phyloP scores from a whole-genome alignment of 2,113 vertebrate genomes.

The Silurus glanis region DNA sequence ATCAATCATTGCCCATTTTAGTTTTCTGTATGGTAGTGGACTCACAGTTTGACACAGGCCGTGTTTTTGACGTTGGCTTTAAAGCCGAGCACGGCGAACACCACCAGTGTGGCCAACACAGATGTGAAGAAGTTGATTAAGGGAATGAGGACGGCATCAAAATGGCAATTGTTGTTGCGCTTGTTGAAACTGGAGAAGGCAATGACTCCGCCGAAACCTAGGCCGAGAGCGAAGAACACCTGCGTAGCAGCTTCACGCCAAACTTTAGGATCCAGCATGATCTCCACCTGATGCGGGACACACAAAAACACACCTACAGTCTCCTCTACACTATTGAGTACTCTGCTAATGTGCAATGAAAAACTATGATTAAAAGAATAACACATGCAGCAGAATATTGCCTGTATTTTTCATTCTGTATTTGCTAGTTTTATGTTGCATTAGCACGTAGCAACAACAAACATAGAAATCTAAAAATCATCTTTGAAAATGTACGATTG shows the following conservation, averaged over 20 bases:
- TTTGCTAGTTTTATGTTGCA: not conserved
- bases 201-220: slow-evolving; percentile 97
- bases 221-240: slow-evolving; percentile 96
- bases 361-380: not conserved
- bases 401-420: not conserved
- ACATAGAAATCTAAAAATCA: not conserved
- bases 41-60: slow-evolving; percentile 81
- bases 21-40: slow-evolving; percentile 19
- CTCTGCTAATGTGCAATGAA: not conserved
- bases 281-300: slow-evolving; percentile 81
- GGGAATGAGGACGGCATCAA: slow-evolving; percentile 94
- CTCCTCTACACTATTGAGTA: not conserved
- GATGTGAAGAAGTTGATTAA: slow-evolving; percentile 99
- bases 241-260: slow-evolving; percentile 97
- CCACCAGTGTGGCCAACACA: slow-evolving; percentile 94
- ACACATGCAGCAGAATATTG: not conserved
- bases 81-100: slow-evolving; percentile 97
- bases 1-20: not conserved
- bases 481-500: no score
- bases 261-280: slow-evolving; percentile 94
- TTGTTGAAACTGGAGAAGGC: slow-evolving; percentile 99
- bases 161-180: slow-evolving; percentile 98
- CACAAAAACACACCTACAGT: not conserved
- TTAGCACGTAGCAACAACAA: not conserved
- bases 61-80: slow-evolving; percentile 93